phyloP scores from a whole-genome alignment of 2,113 vertebrate genomes.

The Strix aluco region DNA sequence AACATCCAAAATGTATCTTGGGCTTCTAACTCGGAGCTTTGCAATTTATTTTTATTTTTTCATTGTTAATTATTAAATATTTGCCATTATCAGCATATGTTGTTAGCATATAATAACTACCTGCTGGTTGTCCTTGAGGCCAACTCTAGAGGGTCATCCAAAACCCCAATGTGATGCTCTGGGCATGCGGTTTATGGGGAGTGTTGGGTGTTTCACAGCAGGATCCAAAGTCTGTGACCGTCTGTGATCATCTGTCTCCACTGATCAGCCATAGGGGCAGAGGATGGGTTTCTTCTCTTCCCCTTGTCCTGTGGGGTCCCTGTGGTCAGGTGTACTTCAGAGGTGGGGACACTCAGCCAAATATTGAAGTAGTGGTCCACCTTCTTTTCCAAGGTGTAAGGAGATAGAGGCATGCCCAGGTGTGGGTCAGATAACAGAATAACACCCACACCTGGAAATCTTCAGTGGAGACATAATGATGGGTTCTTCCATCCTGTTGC shows the following conservation, averaged over 20 bases:
- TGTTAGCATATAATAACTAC: background rate
- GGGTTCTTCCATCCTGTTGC: background rate
- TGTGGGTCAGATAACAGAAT: background rate
- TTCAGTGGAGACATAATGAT: background rate
- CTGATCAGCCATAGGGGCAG: background rate
- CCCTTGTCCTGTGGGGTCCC: background rate
- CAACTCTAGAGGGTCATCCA: background rate
- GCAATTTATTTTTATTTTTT: background rate
- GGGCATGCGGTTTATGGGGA: background rate
- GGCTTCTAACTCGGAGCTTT: background rate
- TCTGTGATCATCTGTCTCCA: background rate
- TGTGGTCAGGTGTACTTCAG: background rate
- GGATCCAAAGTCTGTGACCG: background rate
- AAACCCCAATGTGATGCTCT: background rate
- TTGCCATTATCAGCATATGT: background rate
- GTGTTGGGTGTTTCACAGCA: background rate
- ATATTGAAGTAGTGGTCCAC: background rate
- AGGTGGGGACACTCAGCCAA: background rate
- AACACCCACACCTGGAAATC: background rate
- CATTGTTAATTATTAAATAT: background rate
- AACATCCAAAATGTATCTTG: background rate
- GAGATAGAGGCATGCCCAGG: background rate
- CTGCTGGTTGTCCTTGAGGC: background rate
- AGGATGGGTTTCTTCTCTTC: background rate
- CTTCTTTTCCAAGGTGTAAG: background rate